Conservation (phyloP, 2,797 vertebrate genomes). For the Aldrovandia affinis region DNA sequence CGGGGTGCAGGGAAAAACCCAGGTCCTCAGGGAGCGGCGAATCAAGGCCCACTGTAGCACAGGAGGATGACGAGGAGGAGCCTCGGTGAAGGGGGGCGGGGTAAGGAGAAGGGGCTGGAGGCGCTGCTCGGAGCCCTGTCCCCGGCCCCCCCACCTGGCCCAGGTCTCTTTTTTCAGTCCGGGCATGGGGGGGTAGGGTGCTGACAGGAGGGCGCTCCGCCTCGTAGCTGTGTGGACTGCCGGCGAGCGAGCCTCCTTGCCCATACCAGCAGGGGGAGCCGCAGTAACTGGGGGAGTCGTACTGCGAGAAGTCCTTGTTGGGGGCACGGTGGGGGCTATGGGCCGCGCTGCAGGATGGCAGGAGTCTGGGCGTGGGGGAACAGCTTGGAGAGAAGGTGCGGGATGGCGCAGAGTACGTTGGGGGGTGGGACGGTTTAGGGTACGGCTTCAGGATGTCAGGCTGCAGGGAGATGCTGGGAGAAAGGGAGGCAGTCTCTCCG, state of each 20-base stretch:
- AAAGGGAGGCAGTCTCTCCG: slow-evolving; percentile 83
- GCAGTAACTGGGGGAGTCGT: slow-evolving; percentile 95
- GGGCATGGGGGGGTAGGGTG: slow-evolving; percentile 58
- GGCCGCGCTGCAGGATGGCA: slow-evolving; percentile 71
- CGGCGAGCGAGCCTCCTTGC: slow-evolving; percentile 80
- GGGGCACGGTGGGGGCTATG: slow-evolving; percentile 73
- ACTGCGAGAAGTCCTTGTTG: slow-evolving; percentile 91
- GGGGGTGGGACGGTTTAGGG: slow-evolving; percentile 71
- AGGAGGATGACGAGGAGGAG: slow-evolving; percentile 50
- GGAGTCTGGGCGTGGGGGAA: slow-evolving; percentile 85
- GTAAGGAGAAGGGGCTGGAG: slow-evolving; percentile 72
- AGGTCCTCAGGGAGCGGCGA: slow-evolving; percentile 88
- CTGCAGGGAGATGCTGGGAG: slow-evolving; percentile 86
- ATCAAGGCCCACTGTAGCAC: slow-evolving; percentile 82
- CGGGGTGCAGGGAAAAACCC: slow-evolving; percentile 90
- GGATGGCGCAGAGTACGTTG: slow-evolving; percentile 78
- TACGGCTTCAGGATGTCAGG: slow-evolving; percentile 83
- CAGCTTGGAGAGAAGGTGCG: slow-evolving; percentile 95
- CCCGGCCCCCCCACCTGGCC: slow-evolving; percentile 75
- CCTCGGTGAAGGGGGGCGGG: slow-evolving; percentile 63
- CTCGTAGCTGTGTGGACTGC: slow-evolving; percentile 84
- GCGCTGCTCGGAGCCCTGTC: slow-evolving; percentile 71
- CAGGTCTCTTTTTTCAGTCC: slow-evolving; percentile 87
- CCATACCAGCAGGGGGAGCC: slow-evolving; percentile 95
- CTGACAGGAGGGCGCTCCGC: slow-evolving; percentile 78